Base-by-base conservation (phyloP, 1,140 invertebrate species). In the Amphibalanus amphitrite region DNA sequence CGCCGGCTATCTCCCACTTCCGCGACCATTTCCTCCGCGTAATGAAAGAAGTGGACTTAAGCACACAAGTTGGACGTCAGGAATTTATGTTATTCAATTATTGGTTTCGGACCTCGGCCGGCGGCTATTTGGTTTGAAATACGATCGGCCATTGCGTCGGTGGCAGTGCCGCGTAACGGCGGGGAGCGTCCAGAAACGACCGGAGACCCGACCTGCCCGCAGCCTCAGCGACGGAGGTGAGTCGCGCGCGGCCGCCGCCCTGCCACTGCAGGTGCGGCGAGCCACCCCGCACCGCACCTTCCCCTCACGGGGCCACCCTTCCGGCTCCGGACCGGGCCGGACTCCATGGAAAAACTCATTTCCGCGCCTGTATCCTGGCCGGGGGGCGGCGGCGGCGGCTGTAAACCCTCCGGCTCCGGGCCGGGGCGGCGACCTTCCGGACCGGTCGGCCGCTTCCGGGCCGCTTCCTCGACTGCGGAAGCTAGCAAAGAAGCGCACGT, bases 31-130 rank as follows among this genome's bases (percentile, higher is more conserved):
- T 59, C 47, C 47, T 59, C 47, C 23, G 47, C 13, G 47, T 59
- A 59, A 59, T 59, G 47, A 59, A 59, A 59, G 47, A 59, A 59
- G 47, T 59, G 47, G 47, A 59, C 47, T 59, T 59, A 59, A 59
- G 47, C 47, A 59, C 47, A 59, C 47, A 59, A 59, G 47, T 59
- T 59, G 47, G 47, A 59, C 47, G 47, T 59, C 23, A 59, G 13
- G 47, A 59, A 59, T 59, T 59, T 59, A 59, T 59, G 47, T 59
- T 59, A 59, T 59, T 59, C 47, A 59, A 59, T 59, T 59, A 59
- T 59, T 59, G 47, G 47, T 59, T 59, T 59, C 47, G 47, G 20
- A 20, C 47, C 23, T 59, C 20, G 6, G 47, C 20, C 47, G 47
- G 13, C 47, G 6, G 13, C 47, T 59, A 59, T 59, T 59, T 20